A percentile compares a stretch with the other conserved stretches of the same genome.
Evolutionary conservation across 2,797 vertebrate genomes (phyloP).

Genomic region (Cheirogaleus major): DNA sequence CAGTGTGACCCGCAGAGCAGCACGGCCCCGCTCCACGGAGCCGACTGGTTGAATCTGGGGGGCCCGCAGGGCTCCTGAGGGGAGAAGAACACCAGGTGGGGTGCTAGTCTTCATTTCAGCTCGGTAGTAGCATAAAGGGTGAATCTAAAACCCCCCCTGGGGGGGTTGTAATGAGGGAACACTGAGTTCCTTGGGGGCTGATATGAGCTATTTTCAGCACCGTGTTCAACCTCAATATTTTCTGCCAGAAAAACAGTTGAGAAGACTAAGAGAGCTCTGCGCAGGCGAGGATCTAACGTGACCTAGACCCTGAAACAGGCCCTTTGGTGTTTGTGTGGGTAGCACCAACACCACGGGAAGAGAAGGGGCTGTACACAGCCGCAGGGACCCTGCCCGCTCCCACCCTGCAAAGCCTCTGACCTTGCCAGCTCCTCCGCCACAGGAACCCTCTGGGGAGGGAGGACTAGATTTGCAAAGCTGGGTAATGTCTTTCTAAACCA

Average conservation of each 20-base stretch:
- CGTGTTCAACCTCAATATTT: background rate
- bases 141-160: background rate
- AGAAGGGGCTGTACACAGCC: background rate
- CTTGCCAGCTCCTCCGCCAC: background rate
- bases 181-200: rapidly evolving
- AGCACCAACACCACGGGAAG: background rate
- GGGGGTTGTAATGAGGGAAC: background rate
- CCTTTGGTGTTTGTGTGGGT: rapidly evolving
- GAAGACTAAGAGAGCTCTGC: background rate
- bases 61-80: background rate
- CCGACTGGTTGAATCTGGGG: background rate
- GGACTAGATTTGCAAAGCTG: background rate
- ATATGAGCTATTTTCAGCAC: background rate
- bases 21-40: background rate
- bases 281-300: rapidly evolving
- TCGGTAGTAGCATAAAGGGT: rapidly evolving
- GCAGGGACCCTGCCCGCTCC: background rate
- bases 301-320: background rate
- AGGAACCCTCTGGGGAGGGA: background rate
- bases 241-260: background rate
- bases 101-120: background rate
- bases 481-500: conserved; percentile 34
- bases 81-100: rapidly evolving
- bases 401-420: background rate
- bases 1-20: rapidly evolving